These are phyloP conservation scores for Campodea augens DNA, from an alignment of 1,140 invertebrate species.

Conservation along the genomic window DNA sequence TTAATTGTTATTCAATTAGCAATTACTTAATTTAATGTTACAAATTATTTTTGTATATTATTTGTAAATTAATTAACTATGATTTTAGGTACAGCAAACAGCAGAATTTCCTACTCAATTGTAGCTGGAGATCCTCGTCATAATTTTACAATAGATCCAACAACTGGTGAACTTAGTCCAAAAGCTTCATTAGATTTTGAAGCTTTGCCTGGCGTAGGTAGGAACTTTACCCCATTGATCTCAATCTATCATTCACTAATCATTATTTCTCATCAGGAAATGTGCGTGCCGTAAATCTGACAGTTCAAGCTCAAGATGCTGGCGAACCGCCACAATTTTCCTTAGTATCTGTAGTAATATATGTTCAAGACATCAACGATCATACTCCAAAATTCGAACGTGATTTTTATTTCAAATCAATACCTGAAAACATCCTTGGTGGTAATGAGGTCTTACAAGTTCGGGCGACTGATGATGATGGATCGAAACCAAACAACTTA, in stretches of 20 bases:
- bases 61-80: not conserved
- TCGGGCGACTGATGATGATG: slow-evolving; percentile 61
- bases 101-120: slow-evolving; percentile 61
- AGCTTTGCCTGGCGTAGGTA: slow-evolving; percentile 27
- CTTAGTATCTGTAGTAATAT: slow-evolving; percentile 53
- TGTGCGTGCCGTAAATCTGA: slow-evolving; percentile 48
- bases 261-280: too few species aligned
- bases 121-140: slow-evolving; percentile 42
- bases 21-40: slow-evolving; percentile 1
- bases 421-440: slow-evolving; percentile 60
- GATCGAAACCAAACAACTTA: slow-evolving; percentile 65
- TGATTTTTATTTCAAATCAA: slow-evolving; percentile 45
- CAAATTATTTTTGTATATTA: not conserved
- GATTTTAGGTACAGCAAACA: slow-evolving; percentile 62
- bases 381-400: slow-evolving; percentile 61
- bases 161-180: slow-evolving; percentile 47
- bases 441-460: slow-evolving; percentile 44
- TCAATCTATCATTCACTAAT: too few species aligned
- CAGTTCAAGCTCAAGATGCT: slow-evolving; percentile 55
- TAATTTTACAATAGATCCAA: slow-evolving; percentile 65
- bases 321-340: slow-evolving; percentile 54
- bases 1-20: not conserved
- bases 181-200: slow-evolving; percentile 59
- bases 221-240: slow-evolving; percentile 20
- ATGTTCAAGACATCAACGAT: slow-evolving; percentile 75